phyloP scores from a whole-genome alignment of 2,797 vertebrate species.

The Macrochelys suwanniensis region DNA sequence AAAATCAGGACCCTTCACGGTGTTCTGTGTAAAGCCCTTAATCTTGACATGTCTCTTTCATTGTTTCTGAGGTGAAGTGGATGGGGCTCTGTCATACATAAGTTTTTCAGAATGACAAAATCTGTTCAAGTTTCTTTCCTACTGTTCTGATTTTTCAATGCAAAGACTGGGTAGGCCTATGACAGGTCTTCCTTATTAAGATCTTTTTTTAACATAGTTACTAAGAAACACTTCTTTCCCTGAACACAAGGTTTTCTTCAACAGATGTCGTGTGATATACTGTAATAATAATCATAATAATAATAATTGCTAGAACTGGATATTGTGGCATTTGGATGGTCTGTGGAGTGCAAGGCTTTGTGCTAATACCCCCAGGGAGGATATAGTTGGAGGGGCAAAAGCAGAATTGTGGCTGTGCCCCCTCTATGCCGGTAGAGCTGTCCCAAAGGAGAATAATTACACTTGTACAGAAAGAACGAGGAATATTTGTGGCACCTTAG shows the following conservation, averaged over 20 bases:
- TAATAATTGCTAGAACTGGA: not conserved
- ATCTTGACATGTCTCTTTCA: not conserved
- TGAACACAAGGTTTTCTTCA: not conserved
- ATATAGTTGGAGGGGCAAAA: not conserved
- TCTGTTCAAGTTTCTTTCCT: not conserved
- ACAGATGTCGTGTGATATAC: not conserved
- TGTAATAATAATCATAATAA: too few species aligned
- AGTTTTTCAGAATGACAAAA: not conserved
- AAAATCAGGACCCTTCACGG: not conserved
- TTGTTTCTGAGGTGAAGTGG: not conserved
- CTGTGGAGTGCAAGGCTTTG: not conserved
- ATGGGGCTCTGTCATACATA: not conserved
- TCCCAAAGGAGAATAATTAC: not conserved
- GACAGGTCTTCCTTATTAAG: not conserved
- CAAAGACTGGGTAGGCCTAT: not conserved
- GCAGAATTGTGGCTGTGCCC: fast-evolving
- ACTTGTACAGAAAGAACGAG: too few species aligned
- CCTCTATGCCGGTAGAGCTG: fast-evolving
- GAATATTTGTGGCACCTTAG: too few species aligned
- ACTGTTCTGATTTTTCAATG: not conserved
- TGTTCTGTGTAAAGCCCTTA: not conserved
- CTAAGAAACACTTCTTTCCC: not conserved
- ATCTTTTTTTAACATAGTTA: not conserved
- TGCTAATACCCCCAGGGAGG: not conserved
- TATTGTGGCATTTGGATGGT: not conserved